These are phyloP conservation scores for Lytechinus pictus DNA, from an alignment of 35 echinoderm and acorn worm genomes.

Conservation along the genomic window DNA sequence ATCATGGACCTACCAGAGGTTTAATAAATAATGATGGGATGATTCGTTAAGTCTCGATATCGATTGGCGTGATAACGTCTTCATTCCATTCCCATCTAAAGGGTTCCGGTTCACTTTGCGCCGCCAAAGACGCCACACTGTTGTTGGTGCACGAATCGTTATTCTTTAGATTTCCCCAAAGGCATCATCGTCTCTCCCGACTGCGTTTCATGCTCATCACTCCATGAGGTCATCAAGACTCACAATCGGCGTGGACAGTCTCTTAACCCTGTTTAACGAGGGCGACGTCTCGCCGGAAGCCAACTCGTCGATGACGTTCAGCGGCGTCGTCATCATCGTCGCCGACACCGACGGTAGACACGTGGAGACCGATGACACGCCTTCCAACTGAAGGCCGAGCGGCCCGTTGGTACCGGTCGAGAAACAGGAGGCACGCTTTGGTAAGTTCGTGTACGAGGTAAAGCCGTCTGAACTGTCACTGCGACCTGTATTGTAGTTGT, in stretches of 20 bases:
- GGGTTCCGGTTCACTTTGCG: no score
- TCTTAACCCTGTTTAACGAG: not conserved
- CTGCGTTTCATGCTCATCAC: not conserved
- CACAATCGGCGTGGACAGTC: constrained; percentile 8
- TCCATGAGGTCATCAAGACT: not conserved
- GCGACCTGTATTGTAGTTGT: not conserved
- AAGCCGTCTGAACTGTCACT: constrained; percentile 14
- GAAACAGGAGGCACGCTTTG: constrained; percentile 27
- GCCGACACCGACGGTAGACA: not conserved
- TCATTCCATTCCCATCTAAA: no score
- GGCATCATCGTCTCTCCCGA: not conserved
- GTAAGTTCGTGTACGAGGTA: constrained; percentile 26
- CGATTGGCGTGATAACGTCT: no score
- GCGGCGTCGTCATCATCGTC: not conserved
- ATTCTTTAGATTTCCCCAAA: not conserved
- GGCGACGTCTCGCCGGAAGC: not conserved
- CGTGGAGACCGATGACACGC: not conserved
- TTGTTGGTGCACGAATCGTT: not conserved
- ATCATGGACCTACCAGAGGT: no score
- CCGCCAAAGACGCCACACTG: no score
- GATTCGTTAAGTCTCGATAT: no score
- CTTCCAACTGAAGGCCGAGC: not conserved
- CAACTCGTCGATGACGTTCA: not conserved
- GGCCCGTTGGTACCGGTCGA: constrained; percentile 3
- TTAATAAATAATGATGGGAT: no score